Conservation (phyloP, 2,113 vertebrate species). For the Antechinus flavipes region DNA sequence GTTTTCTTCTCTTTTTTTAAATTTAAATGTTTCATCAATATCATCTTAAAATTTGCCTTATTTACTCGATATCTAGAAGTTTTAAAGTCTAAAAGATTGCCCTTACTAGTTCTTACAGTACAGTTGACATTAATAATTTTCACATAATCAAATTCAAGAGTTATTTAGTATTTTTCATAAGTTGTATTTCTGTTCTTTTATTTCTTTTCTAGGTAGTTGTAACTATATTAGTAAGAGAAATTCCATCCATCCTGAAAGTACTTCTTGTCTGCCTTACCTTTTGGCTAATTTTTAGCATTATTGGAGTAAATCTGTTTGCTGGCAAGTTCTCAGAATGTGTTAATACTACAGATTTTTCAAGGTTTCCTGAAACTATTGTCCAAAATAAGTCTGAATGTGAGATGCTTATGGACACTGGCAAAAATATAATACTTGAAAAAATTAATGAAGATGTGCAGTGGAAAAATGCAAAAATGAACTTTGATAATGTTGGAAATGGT, state of each 20-base stretch:
- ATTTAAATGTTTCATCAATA: neutral
- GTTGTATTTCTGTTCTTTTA: conserved; percentile 31
- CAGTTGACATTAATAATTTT: neutral
- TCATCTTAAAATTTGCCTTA: neutral
- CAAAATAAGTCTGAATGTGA: conserved; percentile 73
- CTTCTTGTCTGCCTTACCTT: conserved; percentile 92
- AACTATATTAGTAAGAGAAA: conserved; percentile 90
- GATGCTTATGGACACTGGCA: conserved; percentile 32
- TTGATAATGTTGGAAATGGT: conserved; percentile 88
- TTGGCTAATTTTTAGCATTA: conserved; percentile 93
- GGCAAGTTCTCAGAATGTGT: conserved; percentile 88
- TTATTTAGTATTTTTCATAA: conserved; percentile 6
- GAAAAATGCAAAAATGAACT: conserved; percentile 82
- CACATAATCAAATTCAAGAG: conserved; percentile 21
- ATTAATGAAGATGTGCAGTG: conserved; percentile 81
- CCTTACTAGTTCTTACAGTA: neutral
- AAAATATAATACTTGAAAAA: neutral
- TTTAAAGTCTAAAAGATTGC: neutral
- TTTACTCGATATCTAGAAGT: neutral
- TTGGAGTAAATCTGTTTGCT: conserved; percentile 91
- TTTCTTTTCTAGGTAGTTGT: conserved; percentile 89
- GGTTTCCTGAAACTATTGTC: conserved; percentile 58
- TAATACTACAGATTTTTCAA: conserved; percentile 67
- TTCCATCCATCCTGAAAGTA: conserved; percentile 91
- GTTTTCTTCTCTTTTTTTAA: neutral